Evolutionary conservation across 2,888 invertebrate species (phyloP).

Genomic region (Rhingia rostrata): DNA sequence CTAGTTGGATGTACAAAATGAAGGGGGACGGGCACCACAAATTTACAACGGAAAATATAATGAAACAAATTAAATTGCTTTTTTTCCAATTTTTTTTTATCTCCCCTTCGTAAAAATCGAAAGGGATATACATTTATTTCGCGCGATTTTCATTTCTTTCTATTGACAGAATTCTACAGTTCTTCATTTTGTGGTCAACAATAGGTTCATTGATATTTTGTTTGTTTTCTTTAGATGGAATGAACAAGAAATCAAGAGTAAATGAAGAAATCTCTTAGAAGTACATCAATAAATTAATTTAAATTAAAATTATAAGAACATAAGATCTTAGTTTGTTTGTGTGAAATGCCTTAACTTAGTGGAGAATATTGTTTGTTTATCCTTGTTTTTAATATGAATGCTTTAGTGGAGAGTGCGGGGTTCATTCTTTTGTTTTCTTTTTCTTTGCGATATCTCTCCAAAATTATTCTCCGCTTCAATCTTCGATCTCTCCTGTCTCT

Average conservation of each 20-base stretch:
- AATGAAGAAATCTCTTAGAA: constrained; percentile 64
- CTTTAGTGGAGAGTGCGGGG: constrained; percentile 46
- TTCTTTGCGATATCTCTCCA: not conserved
- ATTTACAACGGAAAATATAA: not conserved
- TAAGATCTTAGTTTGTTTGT: constrained; percentile 60
- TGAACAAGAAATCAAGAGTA: constrained; percentile 45
- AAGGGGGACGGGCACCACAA: constrained; percentile 7
- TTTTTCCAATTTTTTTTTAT: constrained; percentile 38
- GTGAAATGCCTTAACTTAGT: constrained; percentile 71
- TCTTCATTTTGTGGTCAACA: constrained; percentile 58
- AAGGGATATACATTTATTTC: constrained; percentile 71
- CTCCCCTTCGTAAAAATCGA: constrained; percentile 82
- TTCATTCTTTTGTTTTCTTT: constrained; percentile 25
- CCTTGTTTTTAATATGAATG: constrained; percentile 48
- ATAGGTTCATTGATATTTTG: constrained; percentile 13
- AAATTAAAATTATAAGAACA: constrained; percentile 67
- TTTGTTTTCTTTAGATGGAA: constrained; percentile 50
- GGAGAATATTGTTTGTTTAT: constrained; percentile 50
- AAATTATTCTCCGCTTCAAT: constrained; percentile 62
- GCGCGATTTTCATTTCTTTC: constrained; percentile 30
- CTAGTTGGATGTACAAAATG: constrained; percentile 10
- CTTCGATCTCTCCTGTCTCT: constrained; percentile 69
- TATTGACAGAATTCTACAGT: constrained; percentile 61
- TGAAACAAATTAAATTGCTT: constrained; percentile 29
- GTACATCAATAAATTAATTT: constrained; percentile 72